Evolutionary conservation across 2,113 vertebrate species (phyloP), one percentile per base, ranked within the genome.

Genomic region (Cottus gobio): DNA sequence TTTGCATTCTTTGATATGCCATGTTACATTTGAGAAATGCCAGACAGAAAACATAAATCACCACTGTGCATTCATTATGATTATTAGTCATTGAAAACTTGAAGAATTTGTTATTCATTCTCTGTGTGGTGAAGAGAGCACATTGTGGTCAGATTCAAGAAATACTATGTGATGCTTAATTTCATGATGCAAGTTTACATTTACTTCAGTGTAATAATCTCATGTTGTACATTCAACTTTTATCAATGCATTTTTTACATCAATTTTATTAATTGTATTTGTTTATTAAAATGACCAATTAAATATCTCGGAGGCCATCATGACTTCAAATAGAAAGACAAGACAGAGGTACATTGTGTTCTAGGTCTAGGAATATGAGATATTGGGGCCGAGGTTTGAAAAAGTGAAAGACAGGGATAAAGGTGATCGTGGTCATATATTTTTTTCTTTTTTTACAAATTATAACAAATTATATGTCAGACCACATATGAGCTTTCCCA

Each of bases 401-500:
- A 90, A 79, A 80, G 68, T 75, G 78, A 92, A 88, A 85, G 80
- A 87, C 76, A 74, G 57, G 64, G n/a, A 85, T 80, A 92, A 88
- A 79, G 77, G 79, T 91, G 80, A 88, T 78, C n/a, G 24, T 82
- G 82, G 60, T 60, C 80, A 69, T 85, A 78, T 75, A 87, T 73
- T 69, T 60, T 74, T 66, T 22, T 62, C 22, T 11, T 65, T 56
- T 66, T 87, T 75, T 80, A 76, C 87, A 93, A 93, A 94, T 94
- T 90, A 93, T 93, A 90, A 95, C 82, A 94, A 93, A 94, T 92
- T 87, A 94, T 91, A 90, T 92, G 91, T 94, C 93, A 94, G 87
- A 65, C 90, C 81, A 89, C 92, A 93, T 93, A 92, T 92, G 90
- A 94, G 90, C 81, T 91, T 94, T 89, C 74, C 64, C 66, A 64